Conservation (phyloP, 2,888 invertebrate species). For the Psylliodes chrysocephalus region DNA sequence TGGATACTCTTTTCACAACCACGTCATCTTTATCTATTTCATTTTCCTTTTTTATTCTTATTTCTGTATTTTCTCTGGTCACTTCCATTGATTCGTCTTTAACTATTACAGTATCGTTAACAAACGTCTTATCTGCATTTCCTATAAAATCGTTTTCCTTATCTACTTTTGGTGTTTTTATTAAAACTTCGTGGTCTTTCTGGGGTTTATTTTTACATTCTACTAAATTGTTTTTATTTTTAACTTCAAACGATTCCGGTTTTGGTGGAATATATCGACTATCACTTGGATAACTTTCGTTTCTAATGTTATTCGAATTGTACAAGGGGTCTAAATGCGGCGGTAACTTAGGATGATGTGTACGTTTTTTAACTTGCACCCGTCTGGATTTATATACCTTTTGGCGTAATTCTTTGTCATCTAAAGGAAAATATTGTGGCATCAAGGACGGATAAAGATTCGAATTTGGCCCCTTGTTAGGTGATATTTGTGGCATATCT, state of each 20-base stretch:
- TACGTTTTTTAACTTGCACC: background rate
- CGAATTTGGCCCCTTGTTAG: background rate
- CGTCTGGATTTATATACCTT: background rate
- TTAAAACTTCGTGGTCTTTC: background rate
- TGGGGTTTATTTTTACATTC: background rate
- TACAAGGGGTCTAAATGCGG: background rate
- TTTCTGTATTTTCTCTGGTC: constrained; percentile 35
- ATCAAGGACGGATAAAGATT: background rate
- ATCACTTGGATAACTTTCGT: constrained; percentile 4
- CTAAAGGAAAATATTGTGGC: background rate
- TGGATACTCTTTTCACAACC: background rate
- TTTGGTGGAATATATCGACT: constrained; percentile 4
- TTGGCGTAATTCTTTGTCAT: background rate
- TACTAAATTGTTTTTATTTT: background rate
- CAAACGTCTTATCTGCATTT: background rate
- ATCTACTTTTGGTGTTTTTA: background rate
- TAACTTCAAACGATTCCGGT: too few relatives aligned
- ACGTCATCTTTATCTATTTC: constrained; percentile 5
- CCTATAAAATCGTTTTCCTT: background rate
- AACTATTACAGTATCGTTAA: constrained; percentile 40
- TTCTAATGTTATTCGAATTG: background rate
- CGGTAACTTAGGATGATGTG: background rate
- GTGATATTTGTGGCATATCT: background rate
- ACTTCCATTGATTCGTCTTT: constrained; percentile 47
- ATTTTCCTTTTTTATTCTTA: background rate